Conservation (phyloP, 2,113 vertebrate species). For the Labeo catla region DNA sequence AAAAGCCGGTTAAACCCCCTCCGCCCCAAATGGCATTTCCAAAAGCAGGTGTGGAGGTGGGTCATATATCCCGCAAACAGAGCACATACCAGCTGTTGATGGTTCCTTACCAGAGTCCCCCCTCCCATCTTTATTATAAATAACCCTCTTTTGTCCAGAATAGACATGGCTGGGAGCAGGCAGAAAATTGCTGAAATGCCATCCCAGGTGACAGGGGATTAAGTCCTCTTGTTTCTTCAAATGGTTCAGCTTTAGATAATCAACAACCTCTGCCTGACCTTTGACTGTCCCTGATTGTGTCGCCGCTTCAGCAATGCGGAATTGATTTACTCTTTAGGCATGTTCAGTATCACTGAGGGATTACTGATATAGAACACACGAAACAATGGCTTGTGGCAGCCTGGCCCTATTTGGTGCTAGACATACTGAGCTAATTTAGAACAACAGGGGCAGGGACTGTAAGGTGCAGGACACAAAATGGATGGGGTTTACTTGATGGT, state of each 20-base stretch:
- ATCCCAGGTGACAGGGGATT: constrained; percentile 58
- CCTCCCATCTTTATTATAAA: constrained; percentile 55
- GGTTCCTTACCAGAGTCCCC: constrained; percentile 25
- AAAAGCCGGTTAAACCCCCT: constrained; percentile 55
- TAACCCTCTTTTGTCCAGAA: constrained; percentile 60
- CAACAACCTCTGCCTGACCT: constrained; percentile 55
- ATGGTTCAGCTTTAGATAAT: constrained; percentile 59
- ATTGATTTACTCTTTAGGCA: constrained; percentile 54
- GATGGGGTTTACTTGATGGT: neutral
- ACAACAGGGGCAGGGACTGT: constrained; percentile 45
- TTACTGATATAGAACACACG: constrained; percentile 56
- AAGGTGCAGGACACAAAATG: constrained; percentile 23
- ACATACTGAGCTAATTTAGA: constrained; percentile 58
- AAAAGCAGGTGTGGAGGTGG: constrained; percentile 59
- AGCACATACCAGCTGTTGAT: constrained; percentile 54
- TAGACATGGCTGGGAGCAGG: constrained; percentile 44
- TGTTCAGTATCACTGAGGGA: constrained; percentile 49
- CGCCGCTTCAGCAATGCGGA: constrained; percentile 51
- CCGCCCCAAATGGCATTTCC: constrained; percentile 52
- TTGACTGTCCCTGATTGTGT: constrained; percentile 46
- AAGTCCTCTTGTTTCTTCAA: constrained; percentile 59
- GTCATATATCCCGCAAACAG: constrained; percentile 54
- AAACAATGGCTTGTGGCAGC: constrained; percentile 48
- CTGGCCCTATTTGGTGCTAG: constrained; percentile 57
- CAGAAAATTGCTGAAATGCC: constrained; percentile 54